A percentile compares a stretch with the other conserved stretches of the same genome.
Conservation (phyloP, 2,113 vertebrate genomes). For the Caracal caracal region DNA sequence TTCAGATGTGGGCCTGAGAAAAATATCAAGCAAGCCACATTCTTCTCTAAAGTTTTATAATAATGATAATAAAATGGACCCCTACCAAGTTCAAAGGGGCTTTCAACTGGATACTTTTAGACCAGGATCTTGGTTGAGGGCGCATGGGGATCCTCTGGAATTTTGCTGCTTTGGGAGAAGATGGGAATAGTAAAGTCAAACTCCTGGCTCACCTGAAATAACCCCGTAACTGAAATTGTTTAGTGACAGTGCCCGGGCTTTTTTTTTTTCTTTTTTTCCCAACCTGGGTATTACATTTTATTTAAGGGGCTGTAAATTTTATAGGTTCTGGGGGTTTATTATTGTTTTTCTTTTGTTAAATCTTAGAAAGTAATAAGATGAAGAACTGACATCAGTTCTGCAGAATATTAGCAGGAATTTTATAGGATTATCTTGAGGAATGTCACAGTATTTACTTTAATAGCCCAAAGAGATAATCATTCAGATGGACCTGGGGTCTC, state of each 20-base stretch:
- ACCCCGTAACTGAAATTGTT: not conserved
- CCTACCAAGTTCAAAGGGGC: slow-evolving; percentile 69
- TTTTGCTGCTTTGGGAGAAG: not conserved
- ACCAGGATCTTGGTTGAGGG: not conserved
- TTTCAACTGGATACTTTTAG: slow-evolving; percentile 28
- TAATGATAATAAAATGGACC: slow-evolving; percentile 74
- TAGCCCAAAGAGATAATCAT: not conserved
- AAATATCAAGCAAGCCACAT: slow-evolving; percentile 48
- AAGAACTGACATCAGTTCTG: not conserved
- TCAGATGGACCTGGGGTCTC: fast-evolving
- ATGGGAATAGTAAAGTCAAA: not conserved
- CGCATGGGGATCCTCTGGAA: not conserved
- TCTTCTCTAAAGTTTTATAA: slow-evolving; percentile 71
- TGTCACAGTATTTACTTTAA: not conserved
- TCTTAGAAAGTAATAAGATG: not conserved
- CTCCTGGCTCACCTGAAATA: slow-evolving; percentile 55
- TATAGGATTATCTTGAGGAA: not conserved
- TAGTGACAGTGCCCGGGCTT: not conserved
- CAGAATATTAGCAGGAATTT: not conserved
- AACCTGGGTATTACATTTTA: not conserved
- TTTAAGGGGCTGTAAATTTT: not conserved
- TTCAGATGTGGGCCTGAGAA: slow-evolving; percentile 58
- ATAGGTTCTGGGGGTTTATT: not conserved
- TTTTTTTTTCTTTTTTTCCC: not conserved
- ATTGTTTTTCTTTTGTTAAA: not conserved